phyloP scores from a whole-genome alignment of 2,888 invertebrate species.

The Nebria brevicollis region DNA sequence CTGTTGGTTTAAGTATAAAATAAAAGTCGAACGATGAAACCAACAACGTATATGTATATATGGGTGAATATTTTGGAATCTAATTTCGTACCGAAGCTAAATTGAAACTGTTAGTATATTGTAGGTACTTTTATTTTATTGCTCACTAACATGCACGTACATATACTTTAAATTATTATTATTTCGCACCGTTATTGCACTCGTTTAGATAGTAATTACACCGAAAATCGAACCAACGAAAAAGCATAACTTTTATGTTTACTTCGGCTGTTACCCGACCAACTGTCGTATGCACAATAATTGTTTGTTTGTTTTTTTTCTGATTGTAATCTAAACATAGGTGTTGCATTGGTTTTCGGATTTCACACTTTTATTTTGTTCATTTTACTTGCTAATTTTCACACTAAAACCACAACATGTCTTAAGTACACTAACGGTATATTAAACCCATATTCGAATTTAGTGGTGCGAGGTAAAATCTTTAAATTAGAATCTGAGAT shows the following conservation, averaged over 20 bases:
- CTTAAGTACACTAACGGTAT: too few relatives aligned
- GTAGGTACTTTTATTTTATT: slow-evolving; percentile 16
- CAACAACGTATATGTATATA: neutral
- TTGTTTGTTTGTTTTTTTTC: neutral
- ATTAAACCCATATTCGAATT: too few relatives aligned
- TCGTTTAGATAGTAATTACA: slow-evolving; percentile 16
- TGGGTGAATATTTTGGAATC: slow-evolving; percentile 17
- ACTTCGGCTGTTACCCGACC: slow-evolving; percentile 4
- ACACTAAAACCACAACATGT: neutral
- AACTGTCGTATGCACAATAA: neutral
- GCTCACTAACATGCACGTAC: slow-evolving; percentile 15
- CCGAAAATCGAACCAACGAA: slow-evolving; percentile 18
- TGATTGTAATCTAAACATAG: slow-evolving; percentile 11
- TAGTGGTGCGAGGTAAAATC: too few relatives aligned
- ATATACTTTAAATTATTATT: slow-evolving; percentile 20
- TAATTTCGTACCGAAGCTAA: slow-evolving; percentile 15
- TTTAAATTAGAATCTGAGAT: too few relatives aligned
- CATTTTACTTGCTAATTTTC: neutral
- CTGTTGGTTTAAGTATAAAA: neutral
- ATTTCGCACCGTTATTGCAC: slow-evolving; percentile 9
- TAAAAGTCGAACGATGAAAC: slow-evolving; percentile 14
- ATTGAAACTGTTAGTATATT: slow-evolving; percentile 12
- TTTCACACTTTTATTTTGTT: neutral
- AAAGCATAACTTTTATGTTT: slow-evolving; percentile 18
- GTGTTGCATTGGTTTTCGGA: neutral